These are phyloP conservation scores for Sterna hirundo DNA, from an alignment of 2,113 vertebrate species.

Conservation along the genomic window DNA sequence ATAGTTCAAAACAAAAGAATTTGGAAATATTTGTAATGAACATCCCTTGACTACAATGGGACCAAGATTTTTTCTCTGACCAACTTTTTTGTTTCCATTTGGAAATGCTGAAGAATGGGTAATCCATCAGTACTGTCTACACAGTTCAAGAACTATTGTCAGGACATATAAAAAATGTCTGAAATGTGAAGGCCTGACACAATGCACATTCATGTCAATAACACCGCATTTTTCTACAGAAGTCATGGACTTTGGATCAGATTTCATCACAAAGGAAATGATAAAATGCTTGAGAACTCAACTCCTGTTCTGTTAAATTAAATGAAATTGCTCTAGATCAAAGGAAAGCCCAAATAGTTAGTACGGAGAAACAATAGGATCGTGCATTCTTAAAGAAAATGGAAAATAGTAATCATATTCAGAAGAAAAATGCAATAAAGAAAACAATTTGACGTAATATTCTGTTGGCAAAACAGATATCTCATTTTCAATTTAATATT, in stretches of 20 bases:
- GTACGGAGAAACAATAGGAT: constrained; percentile 43
- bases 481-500: constrained; percentile 70
- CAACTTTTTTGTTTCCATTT: constrained; percentile 44
- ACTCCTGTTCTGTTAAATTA: constrained; percentile 53
- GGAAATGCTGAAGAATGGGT: constrained; percentile 59
- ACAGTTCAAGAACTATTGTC: constrained; percentile 59
- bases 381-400: constrained; percentile 59
- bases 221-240: constrained; percentile 38
- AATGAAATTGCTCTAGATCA: constrained; percentile 57
- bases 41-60: neutral
- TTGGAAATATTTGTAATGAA: constrained; percentile 21
- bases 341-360: constrained; percentile 35
- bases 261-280: constrained; percentile 58
- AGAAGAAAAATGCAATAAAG: constrained; percentile 65
- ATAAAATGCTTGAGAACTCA: constrained; percentile 54
- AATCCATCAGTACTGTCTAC: constrained; percentile 61
- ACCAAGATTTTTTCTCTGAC: neutral
- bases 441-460: constrained; percentile 64
- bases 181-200: constrained; percentile 48
- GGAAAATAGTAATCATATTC: constrained; percentile 54
- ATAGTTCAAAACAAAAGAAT: constrained; percentile 3
- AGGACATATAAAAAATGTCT: constrained; percentile 42
- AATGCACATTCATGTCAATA: constrained; percentile 64
- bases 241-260: constrained; percentile 51
- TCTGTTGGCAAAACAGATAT: constrained; percentile 66